These are phyloP conservation scores for Poecile montanus DNA, from an alignment of 2,797 vertebrate species.

Conservation along the genomic window DNA sequence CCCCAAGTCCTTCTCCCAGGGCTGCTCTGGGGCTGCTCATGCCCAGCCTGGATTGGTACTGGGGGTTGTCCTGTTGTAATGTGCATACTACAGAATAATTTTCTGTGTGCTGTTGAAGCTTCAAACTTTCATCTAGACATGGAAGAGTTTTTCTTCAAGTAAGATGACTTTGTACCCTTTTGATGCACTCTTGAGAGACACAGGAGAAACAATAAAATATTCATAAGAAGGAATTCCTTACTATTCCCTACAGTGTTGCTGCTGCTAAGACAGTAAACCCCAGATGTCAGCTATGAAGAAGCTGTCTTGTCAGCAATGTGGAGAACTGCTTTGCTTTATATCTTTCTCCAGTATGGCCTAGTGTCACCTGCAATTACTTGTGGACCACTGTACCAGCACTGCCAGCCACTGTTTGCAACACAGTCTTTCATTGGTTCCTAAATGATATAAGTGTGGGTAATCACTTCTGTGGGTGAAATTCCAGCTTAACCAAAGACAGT, in stretches of 20 bases:
- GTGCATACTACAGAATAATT: not conserved
- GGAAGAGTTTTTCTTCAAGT: not conserved
- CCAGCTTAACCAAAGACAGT: not conserved
- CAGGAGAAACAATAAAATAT: not conserved
- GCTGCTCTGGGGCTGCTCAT: not conserved
- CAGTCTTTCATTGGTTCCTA: not conserved
- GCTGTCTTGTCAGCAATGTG: not conserved
- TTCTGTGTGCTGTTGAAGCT: not conserved
- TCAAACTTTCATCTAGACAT: not conserved
- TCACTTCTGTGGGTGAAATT: not conserved
- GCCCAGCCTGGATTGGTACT: accelerated
- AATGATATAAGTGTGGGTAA: not conserved
- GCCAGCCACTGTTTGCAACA: not conserved
- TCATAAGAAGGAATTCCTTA: not conserved
- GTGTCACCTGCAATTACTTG: not conserved
- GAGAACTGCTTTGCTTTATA: not conserved
- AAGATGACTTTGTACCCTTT: not conserved
- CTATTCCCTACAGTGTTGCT: not conserved
- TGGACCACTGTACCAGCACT: not conserved
- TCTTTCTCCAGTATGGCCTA: not conserved
- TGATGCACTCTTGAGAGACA: not conserved
- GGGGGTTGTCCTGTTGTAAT: accelerated
- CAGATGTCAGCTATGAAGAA: not conserved
- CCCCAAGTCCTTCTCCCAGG: not conserved
- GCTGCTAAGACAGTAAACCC: not conserved